A percentile compares a stretch with the other conserved stretches of the same genome.
These are phyloP conservation scores for Tor tambroides DNA, from an alignment of 2,113 vertebrate genomes.

Conservation along the genomic window DNA sequence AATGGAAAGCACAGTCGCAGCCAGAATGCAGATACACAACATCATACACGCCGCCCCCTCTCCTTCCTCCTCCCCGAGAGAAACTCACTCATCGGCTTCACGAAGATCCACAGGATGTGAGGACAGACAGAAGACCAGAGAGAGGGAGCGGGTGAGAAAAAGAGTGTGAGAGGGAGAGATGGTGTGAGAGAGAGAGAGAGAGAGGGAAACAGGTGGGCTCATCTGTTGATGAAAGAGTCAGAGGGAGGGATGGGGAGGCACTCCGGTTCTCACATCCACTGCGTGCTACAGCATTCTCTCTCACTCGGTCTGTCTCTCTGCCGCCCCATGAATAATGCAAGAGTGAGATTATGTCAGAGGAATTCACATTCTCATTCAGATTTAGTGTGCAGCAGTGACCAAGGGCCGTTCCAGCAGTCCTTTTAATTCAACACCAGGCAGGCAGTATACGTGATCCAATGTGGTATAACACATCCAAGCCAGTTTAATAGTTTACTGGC, in stretches of 20 bases:
- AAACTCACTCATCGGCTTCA: background rate
- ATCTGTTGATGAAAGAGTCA: slow-evolving; percentile 69
- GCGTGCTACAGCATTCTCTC: slow-evolving; percentile 22
- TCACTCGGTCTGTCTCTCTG: slow-evolving; percentile 12
- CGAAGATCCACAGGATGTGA: slow-evolving; percentile 8
- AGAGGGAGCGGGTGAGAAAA: slow-evolving; percentile 3
- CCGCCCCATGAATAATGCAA: slow-evolving; percentile 62
- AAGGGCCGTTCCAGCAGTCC: slow-evolving; percentile 17
- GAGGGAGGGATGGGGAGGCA: slow-evolving; percentile 52
- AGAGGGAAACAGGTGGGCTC: slow-evolving; percentile 72
- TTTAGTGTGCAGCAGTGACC: slow-evolving; percentile 54
- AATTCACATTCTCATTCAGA: slow-evolving; percentile 57
- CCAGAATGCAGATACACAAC: slow-evolving; percentile 53
- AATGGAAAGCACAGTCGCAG: slow-evolving; percentile 48
- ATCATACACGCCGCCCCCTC: slow-evolving; percentile 33
- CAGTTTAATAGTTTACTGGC: too few relatives aligned
- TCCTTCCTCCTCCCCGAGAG: slow-evolving; percentile 2
- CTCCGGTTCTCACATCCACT: slow-evolving; percentile 10
- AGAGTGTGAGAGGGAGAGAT: slow-evolving; percentile 24
- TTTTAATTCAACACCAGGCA: slow-evolving; percentile 33
- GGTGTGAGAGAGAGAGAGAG: background rate
- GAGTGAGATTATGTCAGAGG: slow-evolving; percentile 50
- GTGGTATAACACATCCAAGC: background rate
- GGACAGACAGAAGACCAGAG: slow-evolving; percentile 14
- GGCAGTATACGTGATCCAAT: background rate